Conservation (phyloP, 2,797 vertebrate genomes). For the Poliocrania exsul region DNA sequence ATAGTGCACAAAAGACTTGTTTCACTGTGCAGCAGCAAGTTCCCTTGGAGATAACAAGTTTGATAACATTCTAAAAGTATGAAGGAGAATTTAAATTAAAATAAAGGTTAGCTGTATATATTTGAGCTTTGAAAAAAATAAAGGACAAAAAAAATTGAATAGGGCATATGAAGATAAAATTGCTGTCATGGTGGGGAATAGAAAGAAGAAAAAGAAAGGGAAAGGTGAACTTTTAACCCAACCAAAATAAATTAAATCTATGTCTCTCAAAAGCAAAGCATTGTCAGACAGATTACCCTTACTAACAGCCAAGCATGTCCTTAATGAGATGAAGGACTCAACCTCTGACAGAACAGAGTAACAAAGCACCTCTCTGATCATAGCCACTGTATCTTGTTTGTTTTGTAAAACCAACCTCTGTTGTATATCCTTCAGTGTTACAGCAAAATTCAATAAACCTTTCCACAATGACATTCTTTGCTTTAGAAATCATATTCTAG, state of each 20-base stretch:
- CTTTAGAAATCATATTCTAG: not conserved
- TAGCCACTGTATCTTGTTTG: not conserved
- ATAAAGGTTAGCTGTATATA: not conserved
- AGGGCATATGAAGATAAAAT: not conserved
- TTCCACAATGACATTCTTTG: not conserved
- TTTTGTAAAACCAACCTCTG: not conserved
- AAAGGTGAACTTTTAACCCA: conserved; percentile 12
- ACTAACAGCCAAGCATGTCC: not conserved
- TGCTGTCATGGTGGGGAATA: not conserved
- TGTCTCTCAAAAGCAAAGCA: not conserved
- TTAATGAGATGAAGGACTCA: conserved; percentile 11
- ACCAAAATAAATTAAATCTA: not conserved
- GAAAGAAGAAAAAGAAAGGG: not conserved
- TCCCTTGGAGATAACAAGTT: not conserved
- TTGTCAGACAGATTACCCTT: not conserved
- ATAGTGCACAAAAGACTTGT: not conserved
- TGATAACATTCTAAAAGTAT: not conserved
- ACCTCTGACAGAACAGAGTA: not conserved
- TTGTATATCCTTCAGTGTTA: not conserved
- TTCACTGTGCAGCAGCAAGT: not conserved
- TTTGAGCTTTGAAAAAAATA: not conserved
- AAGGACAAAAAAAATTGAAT: not conserved
- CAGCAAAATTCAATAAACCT: not conserved
- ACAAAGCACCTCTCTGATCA: not conserved
- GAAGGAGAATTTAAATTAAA: conserved; percentile 9